Conservation (phyloP, 2,113 vertebrate genomes). For the Solea senegalensis region DNA sequence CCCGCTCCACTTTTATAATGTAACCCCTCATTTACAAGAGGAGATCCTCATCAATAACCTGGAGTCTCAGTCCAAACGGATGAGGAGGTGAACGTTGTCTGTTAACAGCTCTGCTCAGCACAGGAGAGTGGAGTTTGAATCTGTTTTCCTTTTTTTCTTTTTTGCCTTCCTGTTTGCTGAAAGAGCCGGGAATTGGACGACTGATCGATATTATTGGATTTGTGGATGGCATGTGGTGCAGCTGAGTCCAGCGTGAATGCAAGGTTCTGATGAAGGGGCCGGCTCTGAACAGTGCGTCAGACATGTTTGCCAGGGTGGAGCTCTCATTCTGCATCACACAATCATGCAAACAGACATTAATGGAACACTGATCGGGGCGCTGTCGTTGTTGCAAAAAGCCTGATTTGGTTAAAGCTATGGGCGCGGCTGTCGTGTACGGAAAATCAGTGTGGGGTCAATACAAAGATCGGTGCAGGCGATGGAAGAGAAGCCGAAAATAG, state of each 20-base stretch:
- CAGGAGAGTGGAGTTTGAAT: constrained; percentile 57
- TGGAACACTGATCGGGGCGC: constrained; percentile 41
- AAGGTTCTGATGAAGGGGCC: constrained; percentile 69
- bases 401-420: constrained; percentile 56
- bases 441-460: constrained; percentile 68
- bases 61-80: constrained; percentile 47
- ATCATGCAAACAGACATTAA: constrained; percentile 61
- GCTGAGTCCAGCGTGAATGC: constrained; percentile 75
- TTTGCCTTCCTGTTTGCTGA: constrained; percentile 60
- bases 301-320: constrained; percentile 59
- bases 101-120: constrained; percentile 35
- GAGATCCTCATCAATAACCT: constrained; percentile 67
- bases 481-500: constrained; percentile 70
- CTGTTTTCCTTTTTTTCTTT: constrained; percentile 52
- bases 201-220: constrained; percentile 79
- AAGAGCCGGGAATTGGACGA: constrained; percentile 78
- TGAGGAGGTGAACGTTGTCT: constrained; percentile 59
- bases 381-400: constrained; percentile 48
- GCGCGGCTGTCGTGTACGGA: constrained; percentile 47
- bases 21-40: constrained; percentile 56
- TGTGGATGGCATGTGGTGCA: constrained; percentile 72
- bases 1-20: constrained; percentile 62
- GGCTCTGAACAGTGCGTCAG: constrained; percentile 65
- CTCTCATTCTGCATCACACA: constrained; percentile 39
- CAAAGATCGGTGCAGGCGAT: constrained; percentile 54